Evolutionary conservation across 2,113 vertebrate species (phyloP).

Genomic region (Catharus bicknelli): DNA sequence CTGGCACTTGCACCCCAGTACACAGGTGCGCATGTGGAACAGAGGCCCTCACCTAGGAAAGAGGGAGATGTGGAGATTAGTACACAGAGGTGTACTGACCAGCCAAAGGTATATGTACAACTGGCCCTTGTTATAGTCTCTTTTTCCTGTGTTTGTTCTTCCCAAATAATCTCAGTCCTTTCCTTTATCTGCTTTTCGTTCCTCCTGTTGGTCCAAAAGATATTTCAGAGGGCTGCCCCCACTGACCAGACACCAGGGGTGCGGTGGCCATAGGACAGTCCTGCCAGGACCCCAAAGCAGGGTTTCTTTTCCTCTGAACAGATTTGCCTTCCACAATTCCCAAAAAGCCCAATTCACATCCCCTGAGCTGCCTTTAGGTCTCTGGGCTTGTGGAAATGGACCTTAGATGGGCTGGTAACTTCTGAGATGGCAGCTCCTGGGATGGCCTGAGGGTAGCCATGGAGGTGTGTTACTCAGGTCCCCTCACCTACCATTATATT

Average conservation of each 20-base stretch:
- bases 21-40: accelerated
- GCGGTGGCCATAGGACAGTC: not conserved
- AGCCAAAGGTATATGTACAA: not conserved
- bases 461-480: not conserved
- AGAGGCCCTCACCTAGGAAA: not conserved
- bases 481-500: not conserved
- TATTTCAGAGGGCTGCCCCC: not conserved
- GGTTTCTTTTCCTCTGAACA: not conserved
- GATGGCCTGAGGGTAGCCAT: not conserved
- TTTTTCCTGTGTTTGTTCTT: not conserved
- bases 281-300: accelerated
- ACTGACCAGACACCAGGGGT: not conserved
- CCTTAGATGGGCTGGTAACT: not conserved
- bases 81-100: not conserved
- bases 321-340: not conserved
- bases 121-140: not conserved
- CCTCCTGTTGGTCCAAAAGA: not conserved
- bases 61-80: not conserved
- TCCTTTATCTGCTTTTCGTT: not conserved
- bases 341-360: not conserved
- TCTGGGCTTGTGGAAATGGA: not conserved
- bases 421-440: not conserved
- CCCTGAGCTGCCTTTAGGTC: not conserved
- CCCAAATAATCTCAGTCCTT: not conserved
- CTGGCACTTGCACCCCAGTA: too few species aligned